Evolutionary conservation across 2,888 invertebrate species (phyloP).

Genomic region (Drosophila anomalata): DNA sequence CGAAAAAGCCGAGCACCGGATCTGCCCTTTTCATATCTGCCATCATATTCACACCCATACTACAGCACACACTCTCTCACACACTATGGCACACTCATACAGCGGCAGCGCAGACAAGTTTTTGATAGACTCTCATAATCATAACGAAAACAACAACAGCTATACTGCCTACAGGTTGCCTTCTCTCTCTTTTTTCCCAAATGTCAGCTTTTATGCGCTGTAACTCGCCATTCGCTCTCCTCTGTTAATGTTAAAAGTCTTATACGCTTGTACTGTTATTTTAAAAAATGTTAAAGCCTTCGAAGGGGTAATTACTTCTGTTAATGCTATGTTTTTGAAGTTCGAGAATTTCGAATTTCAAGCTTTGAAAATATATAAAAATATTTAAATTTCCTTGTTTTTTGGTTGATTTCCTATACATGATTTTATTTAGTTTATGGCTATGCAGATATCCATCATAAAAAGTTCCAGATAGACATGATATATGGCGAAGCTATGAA

Average conservation of each 20-base stretch:
- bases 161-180: constrained; percentile 73
- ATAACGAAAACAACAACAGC: constrained; percentile 68
- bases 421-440: constrained; percentile 10
- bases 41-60: constrained; percentile 77
- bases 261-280: constrained; percentile 51
- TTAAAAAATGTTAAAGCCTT: constrained; percentile 48
- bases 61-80: constrained; percentile 40
- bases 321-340: constrained; percentile 1
- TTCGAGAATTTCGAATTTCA: too few species aligned
- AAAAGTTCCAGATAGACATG: constrained; percentile 19
- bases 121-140: constrained; percentile 82
- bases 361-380: background rate
- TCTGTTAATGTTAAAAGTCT: constrained; percentile 59
- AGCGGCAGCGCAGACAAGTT: constrained; percentile 43
- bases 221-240: constrained; percentile 8
- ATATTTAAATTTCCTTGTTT: background rate
- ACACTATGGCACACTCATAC: constrained; percentile 18
- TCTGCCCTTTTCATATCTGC: constrained; percentile 79
- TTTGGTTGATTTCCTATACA: background rate
- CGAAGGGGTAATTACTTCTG: constrained; percentile 9
- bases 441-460: constrained; percentile 26
- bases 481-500: constrained; percentile 17
- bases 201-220: constrained; percentile 50
- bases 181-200: constrained; percentile 44
- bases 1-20: constrained; percentile 33